phyloP scores from a whole-genome alignment of 2,113 vertebrate species.

The Synchiropus splendidus region DNA sequence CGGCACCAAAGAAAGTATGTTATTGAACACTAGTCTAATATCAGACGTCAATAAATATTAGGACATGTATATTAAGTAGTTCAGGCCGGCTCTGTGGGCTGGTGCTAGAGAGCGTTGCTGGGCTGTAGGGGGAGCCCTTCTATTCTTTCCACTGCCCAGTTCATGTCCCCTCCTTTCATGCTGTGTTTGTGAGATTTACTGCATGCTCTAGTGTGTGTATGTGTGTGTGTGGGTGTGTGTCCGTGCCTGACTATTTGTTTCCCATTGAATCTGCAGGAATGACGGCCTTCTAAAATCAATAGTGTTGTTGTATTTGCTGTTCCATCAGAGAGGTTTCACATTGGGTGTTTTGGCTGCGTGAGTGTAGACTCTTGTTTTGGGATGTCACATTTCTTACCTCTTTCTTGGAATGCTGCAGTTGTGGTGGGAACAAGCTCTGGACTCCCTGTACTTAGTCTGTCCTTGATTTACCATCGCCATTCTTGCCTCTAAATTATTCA shows the following conservation, averaged over 20 bases:
- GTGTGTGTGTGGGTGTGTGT: no score
- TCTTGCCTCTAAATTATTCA: constrained; percentile 52
- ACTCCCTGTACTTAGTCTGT: constrained; percentile 23
- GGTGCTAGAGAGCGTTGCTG: constrained; percentile 22
- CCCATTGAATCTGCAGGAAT: constrained; percentile 8
- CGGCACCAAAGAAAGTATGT: no score
- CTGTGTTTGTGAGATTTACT: constrained; percentile 33
- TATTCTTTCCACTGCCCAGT: constrained; percentile 9
- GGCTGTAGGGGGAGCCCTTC: constrained; percentile 20
- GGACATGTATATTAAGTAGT: no score
- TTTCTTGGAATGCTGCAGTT: no score
- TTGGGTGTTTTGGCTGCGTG: no score
- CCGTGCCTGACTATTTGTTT: not conserved
- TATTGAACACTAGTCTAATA: no score
- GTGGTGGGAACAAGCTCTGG: constrained; percentile 5
- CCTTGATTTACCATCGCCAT: constrained; percentile 36
- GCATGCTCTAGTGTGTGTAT: constrained; percentile 16
- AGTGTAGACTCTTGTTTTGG: no score
- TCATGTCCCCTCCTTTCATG: constrained; percentile 15
- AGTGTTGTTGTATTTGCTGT: constrained; percentile 4
- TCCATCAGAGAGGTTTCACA: not conserved
- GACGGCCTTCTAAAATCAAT: constrained; percentile 20
- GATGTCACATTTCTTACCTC: no score
- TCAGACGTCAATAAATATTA: no score
- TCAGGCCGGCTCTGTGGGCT: no score